Evolutionary conservation across 2,888 invertebrate genomes (phyloP), one percentile per base, ranked within the genome.

Genomic region (Amphipyra berbera): DNA sequence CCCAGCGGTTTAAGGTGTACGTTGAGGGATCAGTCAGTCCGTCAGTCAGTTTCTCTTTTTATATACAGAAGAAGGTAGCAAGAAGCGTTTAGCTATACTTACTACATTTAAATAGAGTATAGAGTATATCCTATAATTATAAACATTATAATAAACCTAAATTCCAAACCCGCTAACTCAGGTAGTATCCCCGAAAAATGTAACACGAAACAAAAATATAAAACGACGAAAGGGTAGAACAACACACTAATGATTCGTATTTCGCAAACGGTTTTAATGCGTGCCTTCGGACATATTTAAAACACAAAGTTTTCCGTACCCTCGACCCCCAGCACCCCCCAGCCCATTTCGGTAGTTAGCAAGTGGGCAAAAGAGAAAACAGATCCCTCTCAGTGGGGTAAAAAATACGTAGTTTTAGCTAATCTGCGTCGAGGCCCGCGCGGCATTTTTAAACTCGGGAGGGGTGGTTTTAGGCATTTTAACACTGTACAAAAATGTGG

Each of bases 331-430:
- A 68, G 74, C 76, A 79, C 85, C 82, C 85, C 82, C 73, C 67
- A 64, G 73, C 81, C 76, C 82, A 90, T 92, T 93, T 93, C 86
- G 93, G 93, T 94, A 93, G 93, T 94, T 94, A 93, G 91, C 90
- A 81, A 82, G 82, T 85, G 75, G 72, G 70, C 75, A 82, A 90
- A 74, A 70, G 78, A 75, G 79, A 75, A 70, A 68, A 71, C 78
- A 62, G 68, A 69, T 69, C 78, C 76, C 81, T 68, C 68, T 72
- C 49, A 27, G 66, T 59, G 92, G 95, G 95, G 95, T 95, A 95
- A 95, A 96, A 96, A 96, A 95, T 95, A 95, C 95, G 95, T 96
- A 96, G 95, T 96, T 96, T 96, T 96, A 95, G 95, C 96, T 96
- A 96, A 96, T 95, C 95, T 95, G 95, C 95, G 95, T 95, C 93